Evolutionary conservation across 1,140 invertebrate genomes (phyloP).

Genomic region (Ooceraea biroi): DNA sequence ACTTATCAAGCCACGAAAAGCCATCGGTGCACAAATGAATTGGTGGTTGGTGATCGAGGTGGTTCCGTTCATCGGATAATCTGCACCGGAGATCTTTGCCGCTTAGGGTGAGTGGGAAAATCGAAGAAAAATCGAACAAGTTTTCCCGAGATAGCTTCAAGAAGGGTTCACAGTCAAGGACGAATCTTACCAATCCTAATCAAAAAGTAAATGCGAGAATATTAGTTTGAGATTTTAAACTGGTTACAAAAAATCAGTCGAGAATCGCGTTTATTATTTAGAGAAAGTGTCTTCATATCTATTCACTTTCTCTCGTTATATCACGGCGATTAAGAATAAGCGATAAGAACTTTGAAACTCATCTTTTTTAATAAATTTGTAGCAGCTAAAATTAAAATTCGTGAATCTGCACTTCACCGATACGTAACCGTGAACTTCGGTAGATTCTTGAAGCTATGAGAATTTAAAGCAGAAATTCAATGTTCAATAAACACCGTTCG

Average conservation of each 20-base stretch:
- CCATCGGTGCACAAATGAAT: conserved; percentile 52
- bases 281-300: too few relatives aligned
- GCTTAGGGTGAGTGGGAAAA: conserved; percentile 66
- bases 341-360: too few relatives aligned
- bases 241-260: too few relatives aligned
- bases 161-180: background rate
- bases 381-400: too few relatives aligned
- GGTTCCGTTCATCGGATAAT: conserved; percentile 5
- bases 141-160: conserved; percentile 3
- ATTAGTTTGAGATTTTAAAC: too few relatives aligned
- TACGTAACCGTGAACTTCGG: background rate
- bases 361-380: too few relatives aligned
- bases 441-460: conserved; percentile 15
- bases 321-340: too few relatives aligned
- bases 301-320: too few relatives aligned
- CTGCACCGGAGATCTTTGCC: conserved; percentile 49
- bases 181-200: background rate
- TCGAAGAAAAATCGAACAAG: background rate
- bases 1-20: conserved; percentile 43
- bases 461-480: background rate
- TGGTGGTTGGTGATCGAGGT: conserved; percentile 37
- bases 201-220: background rate
- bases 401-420: background rate
- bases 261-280: too few relatives aligned
- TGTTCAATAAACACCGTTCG: conserved; percentile 42